Conservation (phyloP, 2,797 vertebrate species). For the Clamator glandarius region DNA sequence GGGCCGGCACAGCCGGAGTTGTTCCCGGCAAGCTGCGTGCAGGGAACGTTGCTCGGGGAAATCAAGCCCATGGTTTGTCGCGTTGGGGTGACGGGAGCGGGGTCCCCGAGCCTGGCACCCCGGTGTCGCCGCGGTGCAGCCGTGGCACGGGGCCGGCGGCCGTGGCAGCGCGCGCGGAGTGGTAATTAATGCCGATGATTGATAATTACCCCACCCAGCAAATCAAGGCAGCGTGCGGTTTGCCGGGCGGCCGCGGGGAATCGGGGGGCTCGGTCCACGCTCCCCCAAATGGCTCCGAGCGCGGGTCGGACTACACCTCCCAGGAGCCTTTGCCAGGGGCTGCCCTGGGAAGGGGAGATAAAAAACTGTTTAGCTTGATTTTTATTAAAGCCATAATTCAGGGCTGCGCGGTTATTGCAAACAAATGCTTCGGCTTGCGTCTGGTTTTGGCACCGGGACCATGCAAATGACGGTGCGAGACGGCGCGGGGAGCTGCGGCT, state of each 20-base stretch:
- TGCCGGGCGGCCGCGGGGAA: background rate
- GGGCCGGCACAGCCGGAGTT: slow-evolving; percentile 75
- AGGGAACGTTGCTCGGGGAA: slow-evolving; percentile 67
- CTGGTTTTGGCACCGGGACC: background rate
- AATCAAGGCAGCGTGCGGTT: background rate
- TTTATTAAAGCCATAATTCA: slow-evolving; percentile 55
- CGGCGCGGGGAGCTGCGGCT: background rate
- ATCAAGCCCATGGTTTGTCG: slow-evolving; percentile 72
- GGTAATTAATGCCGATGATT: slow-evolving; percentile 30
- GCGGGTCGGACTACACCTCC: slow-evolving; percentile 69
- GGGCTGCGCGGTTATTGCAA: background rate
- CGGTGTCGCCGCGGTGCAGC: background rate
- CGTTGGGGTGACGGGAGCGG: slow-evolving; percentile 5
- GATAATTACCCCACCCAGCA: slow-evolving; percentile 48
- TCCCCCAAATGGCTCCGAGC: slow-evolving; percentile 32
- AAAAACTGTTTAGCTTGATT: slow-evolving; percentile 24
- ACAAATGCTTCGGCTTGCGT: background rate
- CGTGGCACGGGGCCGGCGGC: background rate
- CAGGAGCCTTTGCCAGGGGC: slow-evolving; percentile 61
- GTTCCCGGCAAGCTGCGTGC: slow-evolving; percentile 74
- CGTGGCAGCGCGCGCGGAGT: background rate
- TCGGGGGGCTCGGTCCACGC: background rate
- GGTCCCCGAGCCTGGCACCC: background rate
- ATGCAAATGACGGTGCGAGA: background rate
- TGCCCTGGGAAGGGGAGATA: background rate